Evolutionary conservation across 2,797 vertebrate species (phyloP), one percentile per base, ranked within the genome.

Genomic region (Numenius phaeopus): DNA sequence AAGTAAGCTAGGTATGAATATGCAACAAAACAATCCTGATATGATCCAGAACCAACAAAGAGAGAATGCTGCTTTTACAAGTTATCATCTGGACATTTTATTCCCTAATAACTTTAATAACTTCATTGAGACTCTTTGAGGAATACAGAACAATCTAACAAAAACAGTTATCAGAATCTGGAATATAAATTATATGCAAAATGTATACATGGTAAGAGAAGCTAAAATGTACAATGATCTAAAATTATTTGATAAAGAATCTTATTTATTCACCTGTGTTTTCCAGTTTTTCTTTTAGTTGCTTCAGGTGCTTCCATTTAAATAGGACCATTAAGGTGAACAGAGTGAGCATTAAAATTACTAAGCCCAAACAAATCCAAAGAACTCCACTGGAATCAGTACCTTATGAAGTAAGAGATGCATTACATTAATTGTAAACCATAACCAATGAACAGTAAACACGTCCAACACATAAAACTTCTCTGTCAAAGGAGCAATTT

Each of bases 311-410:
- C 83, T 94, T 97, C 96, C 96, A 96, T 91, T 94, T 98, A 83
- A 98, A 94, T 42, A 98, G 81, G 91, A 98, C 47, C 90, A 97
- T 96, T 83, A 98, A 67, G 49, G 83, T 69, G 14, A 98, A 95
- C 62, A 98, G 55, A 62, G 95, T 84, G 85, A 98, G 49, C 80
- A 97, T 95, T 86, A 97, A 76, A n/a, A 94, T 92, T 83, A 97
- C 32, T 85, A 94, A 84, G 52, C 89, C 97, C 96, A 98, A 32
- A 90, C 94, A 96, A 85, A 97, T 97, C 98, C 98, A 98, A 80
- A 98, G 77, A 76, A 97, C 69, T 61, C 62, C 89, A 84, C 93
- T 88, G 7, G 93, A 93, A 59, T 84, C 37, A 5, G 69, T 14
- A 86, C 92, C 98, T 98, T 93, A 49, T 18, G 67, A 92, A 88